phyloP scores from a whole-genome alignment of 2,113 vertebrate genomes.

The Apeltes quadracus region DNA sequence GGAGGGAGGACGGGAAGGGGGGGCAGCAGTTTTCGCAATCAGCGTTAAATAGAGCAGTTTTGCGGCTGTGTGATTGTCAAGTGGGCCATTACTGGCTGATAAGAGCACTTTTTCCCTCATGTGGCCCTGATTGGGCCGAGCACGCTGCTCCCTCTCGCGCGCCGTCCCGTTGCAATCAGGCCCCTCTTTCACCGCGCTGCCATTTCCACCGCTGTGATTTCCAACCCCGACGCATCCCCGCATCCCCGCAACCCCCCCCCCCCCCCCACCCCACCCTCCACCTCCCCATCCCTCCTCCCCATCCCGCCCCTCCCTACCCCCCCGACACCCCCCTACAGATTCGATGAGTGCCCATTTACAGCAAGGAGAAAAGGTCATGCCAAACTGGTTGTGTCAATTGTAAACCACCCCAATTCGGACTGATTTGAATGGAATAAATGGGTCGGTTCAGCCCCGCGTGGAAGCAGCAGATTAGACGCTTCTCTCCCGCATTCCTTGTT shows the following conservation, averaged over 20 bases:
- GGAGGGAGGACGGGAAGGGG: slow-evolving; percentile 55
- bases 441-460: slow-evolving; percentile 53
- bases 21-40: slow-evolving; percentile 90
- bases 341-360: slow-evolving; percentile 72
- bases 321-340: slow-evolving; percentile 54
- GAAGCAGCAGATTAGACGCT: slow-evolving; percentile 53
- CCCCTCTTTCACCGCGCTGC: slow-evolving; percentile 82
- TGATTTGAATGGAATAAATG: slow-evolving; percentile 81
- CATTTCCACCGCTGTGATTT: slow-evolving; percentile 88
- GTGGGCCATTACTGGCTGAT: slow-evolving; percentile 98
- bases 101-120: slow-evolving; percentile 86
- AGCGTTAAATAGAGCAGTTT: slow-evolving; percentile 94
- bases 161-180: slow-evolving; percentile 89
- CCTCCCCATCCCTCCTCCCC: not conserved
- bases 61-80: slow-evolving; percentile 99
- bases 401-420: slow-evolving; percentile 73
- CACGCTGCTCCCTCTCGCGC: slow-evolving; percentile 84
- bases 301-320: not conserved
- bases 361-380: slow-evolving; percentile 79
- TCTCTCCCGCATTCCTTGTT: slow-evolving; percentile 31
- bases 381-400: slow-evolving; percentile 77
- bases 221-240: slow-evolving; percentile 43
- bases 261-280: not conserved
- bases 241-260: not conserved
- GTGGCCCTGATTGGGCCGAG: slow-evolving; percentile 89